Evolutionary conservation across 2,888 invertebrate species (phyloP), one percentile per base, ranked within the genome.

Genomic region (Achlya flavicornis): DNA sequence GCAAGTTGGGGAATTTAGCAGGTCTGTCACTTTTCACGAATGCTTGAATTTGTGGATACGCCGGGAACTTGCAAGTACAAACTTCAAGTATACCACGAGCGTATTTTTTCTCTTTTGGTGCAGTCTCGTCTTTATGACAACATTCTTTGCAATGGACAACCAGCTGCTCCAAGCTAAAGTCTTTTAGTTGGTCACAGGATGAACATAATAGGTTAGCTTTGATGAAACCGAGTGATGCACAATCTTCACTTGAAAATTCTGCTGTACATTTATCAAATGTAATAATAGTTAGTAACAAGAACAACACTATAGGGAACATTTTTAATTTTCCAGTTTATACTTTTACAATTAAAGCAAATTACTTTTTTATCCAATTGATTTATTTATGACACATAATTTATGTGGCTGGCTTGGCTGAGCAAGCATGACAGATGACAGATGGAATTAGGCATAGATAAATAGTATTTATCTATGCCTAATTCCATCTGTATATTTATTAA

Each of bases 21-120:
- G 98, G 98, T 77, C 97, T 94, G 73, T 98, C 98, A 88, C 99
- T 98, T 88, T 98, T 99, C 62, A 99, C 97, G 86, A 99, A 99
- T 19, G 99, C 99, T 94, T 99, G 98, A 78, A 99, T 98, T 94
- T 99, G 99, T 57, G 99, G 99, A 95, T 98, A 99, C 8, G 98
- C 97, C 66, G 98, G 98, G 94, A 99, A 98, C 94, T 99, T 99
- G 91, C 99, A 99, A 62, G 98, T 98, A 86, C 99, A 99, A 7
- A 99, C 98, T 95, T 99, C 98, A 57, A 99, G 93, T 66, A 98
- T 95, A 0, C 99, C 99, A 85, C 96, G 97, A 0, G 98, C 97
- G 87, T 98, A 99, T 66, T 96, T 96, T 91, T 97, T 97, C 63
- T 95, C 92, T 12, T 94, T 94, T 3, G 95, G 94, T 7, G 95